phyloP scores from a whole-genome alignment of 2,888 invertebrate genomes.

The Orthosia gracilis region DNA sequence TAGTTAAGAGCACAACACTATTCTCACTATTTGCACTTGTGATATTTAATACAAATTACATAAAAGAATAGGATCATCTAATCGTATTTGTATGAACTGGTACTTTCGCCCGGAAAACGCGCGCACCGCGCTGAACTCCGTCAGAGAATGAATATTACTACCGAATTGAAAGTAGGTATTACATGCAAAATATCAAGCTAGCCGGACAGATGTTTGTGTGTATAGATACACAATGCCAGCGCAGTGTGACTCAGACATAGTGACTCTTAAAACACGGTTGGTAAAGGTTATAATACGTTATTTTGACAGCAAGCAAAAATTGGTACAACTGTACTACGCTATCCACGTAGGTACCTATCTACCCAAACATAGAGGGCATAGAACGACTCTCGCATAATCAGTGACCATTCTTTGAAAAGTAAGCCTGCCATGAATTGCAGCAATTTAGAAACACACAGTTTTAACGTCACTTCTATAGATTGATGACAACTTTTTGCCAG shows the following conservation, averaged over 20 bases:
- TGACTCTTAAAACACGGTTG: constrained; percentile 43
- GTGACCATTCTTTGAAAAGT: constrained; percentile 45
- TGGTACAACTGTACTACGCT: constrained; percentile 65
- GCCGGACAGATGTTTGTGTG: constrained; percentile 75
- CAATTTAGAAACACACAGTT: constrained; percentile 5
- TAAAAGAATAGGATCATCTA: constrained; percentile 62
- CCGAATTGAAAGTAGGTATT: constrained; percentile 81
- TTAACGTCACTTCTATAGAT: neutral
- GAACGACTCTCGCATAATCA: constrained; percentile 54
- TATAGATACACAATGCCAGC: constrained; percentile 60
- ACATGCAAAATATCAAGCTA: constrained; percentile 78
- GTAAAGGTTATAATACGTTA: constrained; percentile 50
- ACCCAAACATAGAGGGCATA: constrained; percentile 56
- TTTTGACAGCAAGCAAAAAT: constrained; percentile 28
- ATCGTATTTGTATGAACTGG: constrained; percentile 66
- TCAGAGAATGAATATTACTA: constrained; percentile 81
- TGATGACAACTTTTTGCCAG: too few relatives aligned
- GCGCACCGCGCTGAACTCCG: constrained; percentile 78
- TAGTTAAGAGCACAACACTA: constrained; percentile 74
- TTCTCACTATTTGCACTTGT: constrained; percentile 67
- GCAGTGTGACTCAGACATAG: constrained; percentile 23
- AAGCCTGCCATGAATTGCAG: constrained; percentile 10
- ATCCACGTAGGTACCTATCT: constrained; percentile 52
- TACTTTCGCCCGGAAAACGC: constrained; percentile 72
- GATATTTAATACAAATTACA: constrained; percentile 60